Percentiles rank a stretch among this genome's conserved stretches.
Conservation (phyloP, 2,888 invertebrate species). For the Cheilosia grossa region DNA sequence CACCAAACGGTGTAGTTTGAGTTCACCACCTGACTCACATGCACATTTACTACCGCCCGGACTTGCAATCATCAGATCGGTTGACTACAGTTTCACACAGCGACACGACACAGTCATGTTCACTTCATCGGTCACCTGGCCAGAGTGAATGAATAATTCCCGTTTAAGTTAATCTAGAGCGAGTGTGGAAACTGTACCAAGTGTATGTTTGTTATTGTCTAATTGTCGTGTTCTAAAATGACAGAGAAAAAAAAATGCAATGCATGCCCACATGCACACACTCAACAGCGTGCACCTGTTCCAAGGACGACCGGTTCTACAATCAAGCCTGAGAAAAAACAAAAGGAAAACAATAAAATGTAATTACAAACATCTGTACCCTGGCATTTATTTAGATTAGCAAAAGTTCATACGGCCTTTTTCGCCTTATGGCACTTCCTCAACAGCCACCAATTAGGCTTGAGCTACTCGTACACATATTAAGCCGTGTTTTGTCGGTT, state of each 20-base stretch:
- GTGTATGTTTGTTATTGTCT: constrained; percentile 33
- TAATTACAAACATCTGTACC: constrained; percentile 20
- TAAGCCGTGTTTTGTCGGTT: constrained; percentile 20
- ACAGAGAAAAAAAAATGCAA: constrained; percentile 8
- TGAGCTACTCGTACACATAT: constrained; percentile 2
- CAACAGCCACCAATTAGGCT: constrained; percentile 50
- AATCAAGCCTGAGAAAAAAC: constrained; percentile 41
- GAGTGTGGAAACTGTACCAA: constrained; percentile 68
- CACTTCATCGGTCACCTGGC: constrained; percentile 29
- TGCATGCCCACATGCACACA: not conserved
- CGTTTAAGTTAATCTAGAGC: constrained; percentile 63
- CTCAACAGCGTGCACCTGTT: constrained; percentile 63
- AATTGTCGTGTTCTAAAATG: constrained; percentile 48
- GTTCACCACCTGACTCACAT: constrained; percentile 13
- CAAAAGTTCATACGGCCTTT: constrained; percentile 8
- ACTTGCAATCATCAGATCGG: not conserved
- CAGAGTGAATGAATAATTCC: constrained; percentile 55
- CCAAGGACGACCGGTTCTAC: constrained; percentile 72
- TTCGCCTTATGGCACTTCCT: constrained; percentile 42
- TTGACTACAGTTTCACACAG: constrained; percentile 12
- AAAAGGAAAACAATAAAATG: constrained; percentile 60
- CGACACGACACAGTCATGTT: constrained; percentile 10
- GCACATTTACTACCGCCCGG: not conserved
- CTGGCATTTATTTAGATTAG: constrained; percentile 53
- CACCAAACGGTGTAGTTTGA: not conserved